Evolutionary conservation across 2,888 invertebrate genomes (phyloP).

Genomic region (Leptinotarsa tumamoca): DNA sequence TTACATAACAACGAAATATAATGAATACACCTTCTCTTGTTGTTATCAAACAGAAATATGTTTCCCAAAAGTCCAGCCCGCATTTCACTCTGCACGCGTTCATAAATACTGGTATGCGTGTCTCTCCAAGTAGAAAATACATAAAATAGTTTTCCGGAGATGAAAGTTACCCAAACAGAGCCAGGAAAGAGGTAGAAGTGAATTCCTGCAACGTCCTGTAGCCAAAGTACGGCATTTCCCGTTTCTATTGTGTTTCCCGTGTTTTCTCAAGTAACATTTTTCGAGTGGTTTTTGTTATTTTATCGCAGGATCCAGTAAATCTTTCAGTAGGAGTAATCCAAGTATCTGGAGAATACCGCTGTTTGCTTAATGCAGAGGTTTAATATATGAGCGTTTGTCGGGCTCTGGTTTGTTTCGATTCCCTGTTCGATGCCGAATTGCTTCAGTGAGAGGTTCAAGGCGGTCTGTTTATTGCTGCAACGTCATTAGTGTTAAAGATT

Average conservation of each 20-base stretch:
- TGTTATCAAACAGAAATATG: too few relatives aligned
- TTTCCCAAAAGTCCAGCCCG: neutral
- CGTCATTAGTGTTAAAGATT: neutral
- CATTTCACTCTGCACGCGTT: constrained; percentile 30
- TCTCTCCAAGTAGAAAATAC: constrained; percentile 37
- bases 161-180: constrained; percentile 35
- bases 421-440: neutral
- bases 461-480: neutral
- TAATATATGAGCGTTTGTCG: constrained; percentile 17
- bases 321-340: constrained; percentile 30
- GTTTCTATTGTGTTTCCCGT: constrained; percentile 51
- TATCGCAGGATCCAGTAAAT: constrained; percentile 38
- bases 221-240: constrained; percentile 58
- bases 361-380: constrained; percentile 17
- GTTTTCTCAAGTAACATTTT: constrained; percentile 46
- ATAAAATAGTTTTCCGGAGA: constrained; percentile 41
- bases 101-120: constrained; percentile 33
- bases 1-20: too few relatives aligned
- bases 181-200: constrained; percentile 55
- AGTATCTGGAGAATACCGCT: constrained; percentile 15
- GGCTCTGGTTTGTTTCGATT: neutral
- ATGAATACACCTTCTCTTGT: too few relatives aligned
- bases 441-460: neutral
- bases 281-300: constrained; percentile 38
- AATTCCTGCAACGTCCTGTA: constrained; percentile 54